A percentile compares a stretch with the other conserved stretches of the same genome.
phyloP scores from a whole-genome alignment of 2,888 invertebrate genomes.

The Ectobius pallidus region DNA sequence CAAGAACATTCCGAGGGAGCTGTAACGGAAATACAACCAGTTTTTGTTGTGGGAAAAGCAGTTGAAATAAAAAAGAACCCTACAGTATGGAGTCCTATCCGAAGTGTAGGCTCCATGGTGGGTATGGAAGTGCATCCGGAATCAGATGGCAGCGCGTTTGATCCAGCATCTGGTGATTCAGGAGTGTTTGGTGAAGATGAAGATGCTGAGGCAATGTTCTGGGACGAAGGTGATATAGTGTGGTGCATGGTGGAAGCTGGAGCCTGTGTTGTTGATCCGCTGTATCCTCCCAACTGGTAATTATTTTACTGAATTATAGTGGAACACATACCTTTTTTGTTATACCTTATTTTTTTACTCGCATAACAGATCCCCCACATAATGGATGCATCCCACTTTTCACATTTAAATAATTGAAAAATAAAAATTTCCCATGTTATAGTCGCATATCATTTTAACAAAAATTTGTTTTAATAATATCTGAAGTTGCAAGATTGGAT shows the following conservation, averaged over 20 bases:
- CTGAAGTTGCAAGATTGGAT: too few relatives aligned
- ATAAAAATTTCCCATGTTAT: too few relatives aligned
- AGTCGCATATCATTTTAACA: too few relatives aligned
- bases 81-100: slow-evolving; percentile 86
- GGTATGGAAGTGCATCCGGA: slow-evolving; percentile 66
- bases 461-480: too few relatives aligned
- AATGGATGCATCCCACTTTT: too few relatives aligned
- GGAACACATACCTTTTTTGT: not conserved
- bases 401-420: too few relatives aligned
- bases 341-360: not conserved
- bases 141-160: slow-evolving; percentile 81
- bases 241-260: slow-evolving; percentile 85
- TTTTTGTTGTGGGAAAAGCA: slow-evolving; percentile 30
- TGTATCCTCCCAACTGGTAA: slow-evolving; percentile 78
- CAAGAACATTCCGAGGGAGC: slow-evolving; percentile 40
- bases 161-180: slow-evolving; percentile 71
- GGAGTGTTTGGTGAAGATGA: slow-evolving; percentile 80
- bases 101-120: slow-evolving; percentile 82
- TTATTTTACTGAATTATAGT: too few relatives aligned
- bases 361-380: too few relatives aligned
- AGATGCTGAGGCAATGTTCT: slow-evolving; percentile 64
- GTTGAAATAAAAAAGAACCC: slow-evolving; percentile 39
- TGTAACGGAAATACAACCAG: slow-evolving; percentile 26
- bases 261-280: slow-evolving; percentile 76
- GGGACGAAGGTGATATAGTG: slow-evolving; percentile 80